Base-by-base conservation (phyloP, 2,113 vertebrate species). In the Rhegmatorhina hoffmannsi region DNA sequence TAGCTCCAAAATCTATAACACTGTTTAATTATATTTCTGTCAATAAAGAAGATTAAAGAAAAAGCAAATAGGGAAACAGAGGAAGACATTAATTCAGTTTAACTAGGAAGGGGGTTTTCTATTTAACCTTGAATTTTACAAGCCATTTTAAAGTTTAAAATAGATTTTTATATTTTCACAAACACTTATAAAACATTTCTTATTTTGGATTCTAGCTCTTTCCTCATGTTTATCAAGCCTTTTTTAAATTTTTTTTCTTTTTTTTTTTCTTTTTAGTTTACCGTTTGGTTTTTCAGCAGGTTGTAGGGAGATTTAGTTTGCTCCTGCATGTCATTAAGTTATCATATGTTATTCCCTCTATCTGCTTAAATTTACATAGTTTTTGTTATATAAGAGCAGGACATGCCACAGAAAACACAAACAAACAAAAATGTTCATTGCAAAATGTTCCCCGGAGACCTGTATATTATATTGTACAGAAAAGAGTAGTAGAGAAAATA, bases 11-110 rank as follows among this genome's bases (percentile, higher is more conserved):
- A 70, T 67, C 13, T 76, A 1, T 56, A n/a, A 21, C 6, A 47
- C 0, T 10, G 25, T 67, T 73, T 49, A 8, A 25, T 58, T 46
- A 33, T 5, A n/a, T 60, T 79, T 92, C 9, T 72, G 14, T 24
- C 18, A 94, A 43, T 52, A 40, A 90, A 67, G 13, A 2, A 67
- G 7, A 24, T 29, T 34, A 50, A 31, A 83, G 36, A 2, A 5
- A 8, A 50, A 59, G 1, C 0, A 58, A 58, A 4, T 2, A 74
- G 2, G 2, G 2, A 86, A 28, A 5, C 1, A 69, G 17, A 36
- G 18, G 73, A 81, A 81, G 3, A 13, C 47, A 66, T 1, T 25
- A 2, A 50, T 43, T 64, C 8, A 44, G 13, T 62, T 84, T 67
- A 77, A 73, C 38, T 55, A 50, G 5, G 2, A 38, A 74, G 1